phyloP scores from a whole-genome alignment of 2,797 vertebrate species.

The Rhynchonycteris naso region DNA sequence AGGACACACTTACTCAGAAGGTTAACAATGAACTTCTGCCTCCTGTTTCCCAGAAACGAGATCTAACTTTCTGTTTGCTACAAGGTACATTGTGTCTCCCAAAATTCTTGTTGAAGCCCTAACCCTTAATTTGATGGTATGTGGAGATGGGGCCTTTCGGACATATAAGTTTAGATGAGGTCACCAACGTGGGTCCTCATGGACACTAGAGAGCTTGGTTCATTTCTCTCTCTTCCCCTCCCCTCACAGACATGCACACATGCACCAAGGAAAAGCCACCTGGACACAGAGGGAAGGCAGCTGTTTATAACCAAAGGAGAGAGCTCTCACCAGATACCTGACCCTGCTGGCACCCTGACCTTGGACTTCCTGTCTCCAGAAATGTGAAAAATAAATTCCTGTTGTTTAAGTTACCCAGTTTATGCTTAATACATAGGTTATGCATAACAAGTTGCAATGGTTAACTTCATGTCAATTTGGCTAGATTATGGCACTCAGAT shows the following conservation, averaged over 20 bases:
- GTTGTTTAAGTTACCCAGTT: no score
- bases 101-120: not conserved
- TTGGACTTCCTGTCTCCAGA: not conserved
- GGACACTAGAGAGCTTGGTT: not conserved
- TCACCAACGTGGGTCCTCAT: not conserved
- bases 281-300: not conserved
- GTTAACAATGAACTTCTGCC: not conserved
- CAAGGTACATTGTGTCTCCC: not conserved
- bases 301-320: not conserved
- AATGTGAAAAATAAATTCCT: no score
- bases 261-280: not conserved
- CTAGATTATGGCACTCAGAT: no score
- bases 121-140: not conserved
- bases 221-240: not conserved
- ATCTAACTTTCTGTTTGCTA: not conserved
- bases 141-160: not conserved
- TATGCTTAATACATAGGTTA: not conserved
- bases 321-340: not conserved
- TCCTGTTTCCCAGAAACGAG: conserved; percentile 3
- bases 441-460: not conserved
- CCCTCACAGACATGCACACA: not conserved
- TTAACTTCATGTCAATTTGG: not conserved
- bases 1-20: not conserved
- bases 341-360: not conserved
- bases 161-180: not conserved